Evolutionary conservation across 2,888 invertebrate species (phyloP).

Genomic region (Biston betularia): DNA sequence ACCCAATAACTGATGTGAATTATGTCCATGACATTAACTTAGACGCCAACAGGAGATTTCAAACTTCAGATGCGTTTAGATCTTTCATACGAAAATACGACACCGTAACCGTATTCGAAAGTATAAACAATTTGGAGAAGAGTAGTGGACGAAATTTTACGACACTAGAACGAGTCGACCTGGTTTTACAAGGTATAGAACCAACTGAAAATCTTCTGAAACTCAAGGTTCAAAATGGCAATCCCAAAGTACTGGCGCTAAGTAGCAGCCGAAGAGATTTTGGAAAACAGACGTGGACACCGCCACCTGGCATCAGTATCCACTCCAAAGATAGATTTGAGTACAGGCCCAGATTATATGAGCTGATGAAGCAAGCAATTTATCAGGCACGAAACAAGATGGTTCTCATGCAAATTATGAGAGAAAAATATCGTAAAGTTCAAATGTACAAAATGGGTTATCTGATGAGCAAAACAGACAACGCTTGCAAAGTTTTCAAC

Average conservation of each 20-base stretch:
- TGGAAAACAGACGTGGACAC: background rate
- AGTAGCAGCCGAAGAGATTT: slow-evolving; percentile 5
- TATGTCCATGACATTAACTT: slow-evolving; percentile 13
- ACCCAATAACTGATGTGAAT: slow-evolving; percentile 3
- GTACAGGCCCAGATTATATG: slow-evolving; percentile 1
- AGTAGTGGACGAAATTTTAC: background rate
- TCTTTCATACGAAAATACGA: slow-evolving; percentile 6
- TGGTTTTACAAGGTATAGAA: slow-evolving; percentile 15
- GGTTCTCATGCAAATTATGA: slow-evolving; percentile 8
- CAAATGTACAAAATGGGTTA: slow-evolving; percentile 4
- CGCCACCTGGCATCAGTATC: background rate
- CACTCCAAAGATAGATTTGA: background rate
- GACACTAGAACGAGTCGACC: background rate
- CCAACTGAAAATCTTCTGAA: slow-evolving; percentile 8
- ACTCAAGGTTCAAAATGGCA: slow-evolving; percentile 9
- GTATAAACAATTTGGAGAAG: background rate
- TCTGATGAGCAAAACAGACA: slow-evolving; percentile 7
- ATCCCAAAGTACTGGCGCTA: slow-evolving; percentile 2
- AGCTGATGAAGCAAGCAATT: slow-evolving; percentile 15
- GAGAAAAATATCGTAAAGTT: background rate
- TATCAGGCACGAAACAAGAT: slow-evolving; percentile 13
- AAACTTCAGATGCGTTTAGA: background rate
- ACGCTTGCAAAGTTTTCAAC: slow-evolving; percentile 8
- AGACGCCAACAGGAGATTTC: slow-evolving; percentile 3
- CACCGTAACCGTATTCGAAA: background rate